Evolutionary conservation across 2,113 vertebrate species (phyloP).

Genomic region (Climacteris rufus): DNA sequence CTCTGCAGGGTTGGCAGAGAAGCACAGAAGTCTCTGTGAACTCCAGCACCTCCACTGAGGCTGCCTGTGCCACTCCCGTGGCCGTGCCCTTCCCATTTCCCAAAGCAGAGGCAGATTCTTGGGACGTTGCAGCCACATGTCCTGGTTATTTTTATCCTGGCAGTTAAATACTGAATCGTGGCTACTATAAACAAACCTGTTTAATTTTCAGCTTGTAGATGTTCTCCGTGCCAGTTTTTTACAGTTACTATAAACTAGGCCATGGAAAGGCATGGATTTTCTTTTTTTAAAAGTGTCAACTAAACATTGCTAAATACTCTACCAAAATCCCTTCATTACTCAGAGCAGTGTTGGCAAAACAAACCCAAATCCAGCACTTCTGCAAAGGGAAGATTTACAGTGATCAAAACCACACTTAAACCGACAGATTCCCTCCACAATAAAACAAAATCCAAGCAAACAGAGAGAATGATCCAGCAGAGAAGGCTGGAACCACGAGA

Average conservation of each 20-base stretch:
- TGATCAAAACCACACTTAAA: not conserved
- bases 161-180: not conserved
- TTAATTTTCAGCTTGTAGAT: not conserved
- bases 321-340: not conserved
- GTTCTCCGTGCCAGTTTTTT: not conserved
- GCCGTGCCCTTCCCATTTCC: not conserved
- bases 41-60: not conserved
- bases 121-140: not conserved
- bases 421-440: not conserved
- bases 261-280: not conserved
- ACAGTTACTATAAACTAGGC: not conserved
- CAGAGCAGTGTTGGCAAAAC: not conserved
- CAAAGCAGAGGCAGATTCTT: not conserved
- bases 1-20: not conserved
- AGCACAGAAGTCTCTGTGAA: not conserved
- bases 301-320: not conserved
- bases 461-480: not conserved
- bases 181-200: constrained; percentile 31
- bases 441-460: not conserved
- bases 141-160: not conserved
- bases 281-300: not conserved
- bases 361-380: not conserved
- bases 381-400: not conserved
- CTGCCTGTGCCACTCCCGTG: not conserved
- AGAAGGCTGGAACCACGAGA: not conserved